These are phyloP conservation scores for Orientallactaga sibirica DNA, from an alignment of 2,797 vertebrate genomes.

Conservation along the genomic window DNA sequence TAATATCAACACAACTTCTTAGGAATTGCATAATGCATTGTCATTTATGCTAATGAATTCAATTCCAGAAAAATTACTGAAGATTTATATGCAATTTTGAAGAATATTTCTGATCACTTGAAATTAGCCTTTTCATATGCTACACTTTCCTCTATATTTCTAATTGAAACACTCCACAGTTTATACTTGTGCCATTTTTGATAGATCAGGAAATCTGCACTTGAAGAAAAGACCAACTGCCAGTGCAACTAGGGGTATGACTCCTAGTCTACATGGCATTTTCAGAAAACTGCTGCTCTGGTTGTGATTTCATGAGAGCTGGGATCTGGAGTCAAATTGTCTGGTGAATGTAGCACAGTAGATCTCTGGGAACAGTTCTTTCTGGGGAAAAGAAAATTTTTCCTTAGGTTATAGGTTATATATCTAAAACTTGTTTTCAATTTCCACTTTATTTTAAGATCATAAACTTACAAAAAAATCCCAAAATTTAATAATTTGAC, in stretches of 20 bases:
- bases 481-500: neutral
- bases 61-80: neutral
- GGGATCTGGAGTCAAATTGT: neutral
- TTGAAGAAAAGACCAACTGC: neutral
- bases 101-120: constrained; percentile 32
- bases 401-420: neutral
- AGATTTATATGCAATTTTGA: neutral
- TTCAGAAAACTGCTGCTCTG: constrained; percentile 29
- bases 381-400: neutral
- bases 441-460: constrained; percentile 11
- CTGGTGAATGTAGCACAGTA: neutral
- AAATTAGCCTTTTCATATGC: neutral
- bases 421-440: neutral
- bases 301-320: neutral
- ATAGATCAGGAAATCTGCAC: neutral
- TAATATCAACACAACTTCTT: neutral
- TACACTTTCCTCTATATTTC: neutral
- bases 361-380: constrained; percentile 3
- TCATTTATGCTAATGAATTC: neutral
- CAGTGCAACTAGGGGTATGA: neutral
- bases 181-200: neutral
- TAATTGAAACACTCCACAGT: constrained; percentile 17
- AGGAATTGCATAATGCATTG: neutral
- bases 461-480: neutral
- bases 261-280: neutral